phyloP scores from a whole-genome alignment of 2,113 vertebrate species.

The Piprites chloris region DNA sequence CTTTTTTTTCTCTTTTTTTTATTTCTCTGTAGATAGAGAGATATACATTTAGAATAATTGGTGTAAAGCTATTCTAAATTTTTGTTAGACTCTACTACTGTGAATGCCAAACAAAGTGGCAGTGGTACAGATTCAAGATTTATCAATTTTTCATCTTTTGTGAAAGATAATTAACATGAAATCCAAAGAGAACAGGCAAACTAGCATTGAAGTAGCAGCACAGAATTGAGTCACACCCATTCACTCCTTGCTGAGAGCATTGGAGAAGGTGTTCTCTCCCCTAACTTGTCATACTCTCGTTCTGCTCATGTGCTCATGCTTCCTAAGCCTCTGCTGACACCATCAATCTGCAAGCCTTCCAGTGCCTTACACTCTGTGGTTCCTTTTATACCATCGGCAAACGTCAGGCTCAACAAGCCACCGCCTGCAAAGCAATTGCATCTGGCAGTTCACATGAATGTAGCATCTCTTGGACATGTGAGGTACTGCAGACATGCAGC shows the following conservation, averaged over 20 bases:
- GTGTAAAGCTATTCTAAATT: background rate
- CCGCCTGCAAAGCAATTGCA: background rate
- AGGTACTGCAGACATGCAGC: background rate
- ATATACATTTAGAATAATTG: background rate
- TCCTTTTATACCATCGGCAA: background rate
- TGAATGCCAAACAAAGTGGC: background rate
- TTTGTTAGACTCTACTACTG: background rate
- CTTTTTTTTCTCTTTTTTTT: background rate
- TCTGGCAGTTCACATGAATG: background rate
- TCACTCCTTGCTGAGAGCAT: background rate
- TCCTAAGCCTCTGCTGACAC: background rate
- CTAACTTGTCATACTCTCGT: background rate
- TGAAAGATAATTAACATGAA: background rate
- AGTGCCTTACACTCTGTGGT: background rate
- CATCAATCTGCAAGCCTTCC: background rate
- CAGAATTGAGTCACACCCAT: background rate
- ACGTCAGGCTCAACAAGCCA: accelerated
- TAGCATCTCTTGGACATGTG: background rate
- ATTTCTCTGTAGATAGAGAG: background rate
- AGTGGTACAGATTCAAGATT: background rate
- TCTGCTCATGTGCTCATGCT: background rate
- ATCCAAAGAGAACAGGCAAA: background rate
- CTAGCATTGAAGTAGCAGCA: background rate
- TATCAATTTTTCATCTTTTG: background rate
- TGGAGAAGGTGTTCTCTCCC: background rate